These are phyloP conservation scores for silkworm (Bombyx mori) DNA, from an alignment of 1,140 invertebrate genomes.

Conservation along the genomic window DNA sequence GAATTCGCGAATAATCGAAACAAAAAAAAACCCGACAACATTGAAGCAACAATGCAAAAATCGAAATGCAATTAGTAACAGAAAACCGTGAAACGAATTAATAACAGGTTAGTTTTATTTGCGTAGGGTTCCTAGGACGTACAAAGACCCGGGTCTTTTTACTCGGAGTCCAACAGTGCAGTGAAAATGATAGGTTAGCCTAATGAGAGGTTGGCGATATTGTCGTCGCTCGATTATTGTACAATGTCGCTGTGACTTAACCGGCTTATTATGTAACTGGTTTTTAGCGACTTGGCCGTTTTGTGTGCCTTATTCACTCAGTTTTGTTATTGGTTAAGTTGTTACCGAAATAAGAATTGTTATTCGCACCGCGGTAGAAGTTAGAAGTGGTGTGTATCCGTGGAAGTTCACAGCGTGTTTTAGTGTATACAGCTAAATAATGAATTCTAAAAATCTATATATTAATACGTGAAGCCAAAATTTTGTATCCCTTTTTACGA, in stretches of 20 bases:
- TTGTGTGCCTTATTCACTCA: neutral
- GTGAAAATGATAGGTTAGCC: neutral
- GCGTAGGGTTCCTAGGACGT: constrained; percentile 3
- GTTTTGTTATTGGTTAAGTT: neutral
- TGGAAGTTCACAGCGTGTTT: no score
- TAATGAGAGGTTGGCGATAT: neutral
- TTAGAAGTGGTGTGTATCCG: no score
- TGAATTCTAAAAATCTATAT: no score
- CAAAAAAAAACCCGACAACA: no score
- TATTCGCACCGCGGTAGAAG: no score
- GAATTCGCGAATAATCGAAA: no score
- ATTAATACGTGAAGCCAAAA: no score
- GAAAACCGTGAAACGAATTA: constrained; percentile 37
- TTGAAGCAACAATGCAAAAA: no score
- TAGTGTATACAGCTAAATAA: no score
- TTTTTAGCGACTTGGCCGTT: neutral
- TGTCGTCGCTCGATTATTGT: constrained; percentile 8
- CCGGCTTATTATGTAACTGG: neutral
- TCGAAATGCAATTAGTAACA: constrained; percentile 17
- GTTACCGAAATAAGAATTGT: no score
- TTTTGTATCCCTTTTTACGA: no score
- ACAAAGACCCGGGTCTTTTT: constrained; percentile 20
- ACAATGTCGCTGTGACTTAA: constrained; percentile 1
- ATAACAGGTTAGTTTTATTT: constrained; percentile 19
- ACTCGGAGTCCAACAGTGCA: constrained; percentile 19